Percentiles rank a stretch among this genome's conserved stretches.
Conservation (phyloP, 2,113 vertebrate genomes). For the Pagrus major region DNA sequence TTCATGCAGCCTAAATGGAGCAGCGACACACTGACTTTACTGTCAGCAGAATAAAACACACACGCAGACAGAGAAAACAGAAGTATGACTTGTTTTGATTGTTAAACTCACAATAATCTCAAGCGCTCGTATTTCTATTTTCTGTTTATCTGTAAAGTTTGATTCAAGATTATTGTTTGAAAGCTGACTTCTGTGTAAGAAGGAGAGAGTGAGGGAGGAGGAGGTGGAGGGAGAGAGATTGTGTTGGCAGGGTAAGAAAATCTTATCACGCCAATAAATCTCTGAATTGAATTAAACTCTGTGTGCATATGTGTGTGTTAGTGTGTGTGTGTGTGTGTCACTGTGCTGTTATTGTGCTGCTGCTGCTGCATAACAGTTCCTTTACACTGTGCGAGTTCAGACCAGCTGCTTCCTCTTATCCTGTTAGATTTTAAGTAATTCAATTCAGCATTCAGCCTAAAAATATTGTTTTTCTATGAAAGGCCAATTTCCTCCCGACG, state of each 20-base stretch:
- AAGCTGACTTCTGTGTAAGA: not conserved
- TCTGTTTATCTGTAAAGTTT: not conserved
- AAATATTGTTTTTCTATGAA: conserved; percentile 23
- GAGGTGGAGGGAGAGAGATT: not conserved
- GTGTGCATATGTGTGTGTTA: conserved; percentile 18
- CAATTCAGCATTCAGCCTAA: conserved; percentile 7
- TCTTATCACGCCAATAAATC: conserved; percentile 47
- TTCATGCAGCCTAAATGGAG: conserved; percentile 36
- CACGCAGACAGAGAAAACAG: not conserved
- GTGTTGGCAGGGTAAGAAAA: conserved; percentile 11
- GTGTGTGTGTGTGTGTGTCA: conserved; percentile 24
- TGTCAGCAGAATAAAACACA: not conserved
- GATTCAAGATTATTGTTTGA: not conserved
- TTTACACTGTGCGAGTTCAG: not conserved
- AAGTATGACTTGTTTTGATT: not conserved
- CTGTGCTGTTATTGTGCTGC: conserved; percentile 39
- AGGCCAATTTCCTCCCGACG: not conserved
- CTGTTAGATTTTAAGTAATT: conserved; percentile 13
- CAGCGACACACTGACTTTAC: not conserved
- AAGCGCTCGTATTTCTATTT: not conserved
- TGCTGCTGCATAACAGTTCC: conserved; percentile 8
- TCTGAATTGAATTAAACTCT: conserved; percentile 35
- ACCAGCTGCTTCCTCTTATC: conserved; percentile 45
- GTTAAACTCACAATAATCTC: not conserved
- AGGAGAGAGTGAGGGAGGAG: not conserved